Evolutionary conservation across 37 sponge, comb jelly and placozoan species (phyloP).

Genomic region (Aplysina aerophoba): DNA sequence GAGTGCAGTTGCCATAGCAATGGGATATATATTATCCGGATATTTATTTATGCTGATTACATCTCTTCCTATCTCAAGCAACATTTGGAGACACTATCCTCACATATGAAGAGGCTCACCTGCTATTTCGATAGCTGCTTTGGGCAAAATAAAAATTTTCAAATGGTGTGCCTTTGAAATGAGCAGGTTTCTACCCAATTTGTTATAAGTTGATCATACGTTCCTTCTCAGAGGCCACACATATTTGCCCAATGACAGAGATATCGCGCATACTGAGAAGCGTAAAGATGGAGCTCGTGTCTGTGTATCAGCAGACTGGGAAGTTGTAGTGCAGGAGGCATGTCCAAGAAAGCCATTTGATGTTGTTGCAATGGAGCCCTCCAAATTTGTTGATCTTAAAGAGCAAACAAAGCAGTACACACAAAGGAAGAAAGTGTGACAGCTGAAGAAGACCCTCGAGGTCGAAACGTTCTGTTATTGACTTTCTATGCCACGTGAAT

Average conservation of each 20-base stretch:
- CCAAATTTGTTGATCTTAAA: constrained; percentile 33
- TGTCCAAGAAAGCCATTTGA: no score
- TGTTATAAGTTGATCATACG: constrained; percentile 47
- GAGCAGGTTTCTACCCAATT: constrained; percentile 6
- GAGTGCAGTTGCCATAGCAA: no score
- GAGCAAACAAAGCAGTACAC: no score
- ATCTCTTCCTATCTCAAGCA: constrained; percentile 23
- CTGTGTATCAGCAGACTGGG: constrained; percentile 45
- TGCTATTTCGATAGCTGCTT: constrained; percentile 55
- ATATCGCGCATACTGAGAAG: constrained; percentile 48
- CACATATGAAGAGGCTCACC: constrained; percentile 6
- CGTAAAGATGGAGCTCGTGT: constrained; percentile 26
- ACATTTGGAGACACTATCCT: neutral
- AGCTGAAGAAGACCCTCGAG: no score
- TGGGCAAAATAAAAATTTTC: constrained; percentile 51
- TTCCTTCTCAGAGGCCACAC: constrained; percentile 40
- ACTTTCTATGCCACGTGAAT: no score
- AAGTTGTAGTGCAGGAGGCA: no score
- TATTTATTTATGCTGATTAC: no score
- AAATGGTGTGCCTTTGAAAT: constrained; percentile 48
- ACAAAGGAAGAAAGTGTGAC: no score
- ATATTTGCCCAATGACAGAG: constrained; percentile 30
- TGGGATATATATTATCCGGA: no score
- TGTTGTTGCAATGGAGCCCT: neutral
- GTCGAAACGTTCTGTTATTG: no score